Conservation (phyloP, 1,140 invertebrate genomes). For the Helicorthomorpha holstii region DNA sequence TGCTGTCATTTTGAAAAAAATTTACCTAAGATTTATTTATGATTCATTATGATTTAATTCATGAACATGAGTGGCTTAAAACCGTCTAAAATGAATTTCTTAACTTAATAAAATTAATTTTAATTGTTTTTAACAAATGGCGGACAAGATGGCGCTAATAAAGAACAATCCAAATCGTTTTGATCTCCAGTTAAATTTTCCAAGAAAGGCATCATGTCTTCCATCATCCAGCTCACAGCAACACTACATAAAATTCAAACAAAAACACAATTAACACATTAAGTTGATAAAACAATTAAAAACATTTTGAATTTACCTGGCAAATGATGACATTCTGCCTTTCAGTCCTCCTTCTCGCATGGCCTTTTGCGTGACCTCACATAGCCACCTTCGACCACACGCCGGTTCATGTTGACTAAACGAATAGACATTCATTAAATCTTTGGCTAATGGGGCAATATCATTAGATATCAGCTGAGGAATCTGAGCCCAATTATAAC, state of each 20-base stretch:
- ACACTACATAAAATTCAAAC: not conserved
- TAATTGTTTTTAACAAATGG: too few relatives aligned
- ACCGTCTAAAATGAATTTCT: too few relatives aligned
- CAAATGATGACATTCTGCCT: not conserved
- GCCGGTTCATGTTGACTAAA: not conserved
- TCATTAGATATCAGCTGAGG: not conserved
- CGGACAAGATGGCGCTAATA: too few relatives aligned
- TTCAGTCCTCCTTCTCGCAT: not conserved
- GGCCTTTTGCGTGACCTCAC: not conserved
- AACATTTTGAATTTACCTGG: not conserved
- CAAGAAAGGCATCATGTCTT: not conserved
- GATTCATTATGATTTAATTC: too few relatives aligned
- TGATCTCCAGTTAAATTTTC: not conserved
- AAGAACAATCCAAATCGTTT: not conserved
- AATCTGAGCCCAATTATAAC: not conserved
- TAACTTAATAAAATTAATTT: too few relatives aligned
- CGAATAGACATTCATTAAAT: not conserved
- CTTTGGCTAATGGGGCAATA: not conserved
- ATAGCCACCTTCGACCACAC: not conserved
- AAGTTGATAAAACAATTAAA: not conserved
- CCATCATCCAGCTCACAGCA: not conserved
- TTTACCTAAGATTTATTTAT: too few relatives aligned
- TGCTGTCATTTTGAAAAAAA: too few relatives aligned
- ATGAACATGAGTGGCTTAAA: too few relatives aligned
- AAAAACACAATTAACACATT: not conserved